Conservation (phyloP, 2,113 vertebrate genomes). For the Carassius auratus region DNA sequence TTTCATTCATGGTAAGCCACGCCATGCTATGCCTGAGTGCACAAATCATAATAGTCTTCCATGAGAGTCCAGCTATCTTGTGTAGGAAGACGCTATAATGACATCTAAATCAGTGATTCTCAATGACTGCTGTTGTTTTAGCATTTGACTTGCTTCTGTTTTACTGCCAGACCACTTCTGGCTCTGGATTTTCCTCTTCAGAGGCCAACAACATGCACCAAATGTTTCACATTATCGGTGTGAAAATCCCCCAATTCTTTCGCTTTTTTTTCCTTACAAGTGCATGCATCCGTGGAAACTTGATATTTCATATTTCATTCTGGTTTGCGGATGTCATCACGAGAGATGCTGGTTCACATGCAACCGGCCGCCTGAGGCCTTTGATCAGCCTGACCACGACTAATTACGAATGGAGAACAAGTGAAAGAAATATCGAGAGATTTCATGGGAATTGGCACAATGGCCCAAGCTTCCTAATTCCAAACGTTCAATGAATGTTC, state of each 20-base stretch:
- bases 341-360: conserved; percentile 98
- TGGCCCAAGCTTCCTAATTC: conserved; percentile 82
- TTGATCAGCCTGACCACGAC: conserved; percentile 96
- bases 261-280: conserved; percentile 95
- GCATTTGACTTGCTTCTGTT: conserved; percentile 83
- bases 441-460: conserved; percentile 98
- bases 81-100: conserved; percentile 64
- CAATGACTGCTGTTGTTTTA: conserved; percentile 78
- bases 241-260: conserved; percentile 98
- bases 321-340: conserved; percentile 98
- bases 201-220: conserved; percentile 92
- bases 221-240: conserved; percentile 99
- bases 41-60: conserved; percentile 58
- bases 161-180: conserved; percentile 84
- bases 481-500: conserved; percentile 79
- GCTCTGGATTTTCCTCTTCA: conserved; percentile 81
- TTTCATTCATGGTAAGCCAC: conserved; percentile 57
- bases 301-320: conserved; percentile 99
- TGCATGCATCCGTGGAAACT: conserved; percentile 96
- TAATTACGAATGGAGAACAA: conserved; percentile 99
- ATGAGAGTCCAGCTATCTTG: conserved; percentile 49
- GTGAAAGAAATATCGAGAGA: conserved; percentile 99
- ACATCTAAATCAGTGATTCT: conserved; percentile 83
- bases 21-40: conserved; percentile 54
- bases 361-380: conserved; percentile 85